Conservation (phyloP, 2,797 vertebrate species). For the Pristis pectinata region DNA sequence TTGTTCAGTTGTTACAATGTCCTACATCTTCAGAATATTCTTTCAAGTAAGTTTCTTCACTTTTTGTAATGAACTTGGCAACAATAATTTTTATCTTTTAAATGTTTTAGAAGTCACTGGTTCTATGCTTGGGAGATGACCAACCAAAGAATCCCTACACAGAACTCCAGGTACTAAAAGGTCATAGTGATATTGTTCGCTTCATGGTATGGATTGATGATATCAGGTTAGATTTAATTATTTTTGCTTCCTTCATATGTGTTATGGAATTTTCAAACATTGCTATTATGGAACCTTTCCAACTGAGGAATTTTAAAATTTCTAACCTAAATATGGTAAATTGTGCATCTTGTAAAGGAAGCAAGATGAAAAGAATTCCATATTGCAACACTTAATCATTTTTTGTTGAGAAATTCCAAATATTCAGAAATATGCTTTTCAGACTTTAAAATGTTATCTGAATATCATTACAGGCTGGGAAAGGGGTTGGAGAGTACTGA, state of each 20-base stretch:
- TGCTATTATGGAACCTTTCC: not conserved
- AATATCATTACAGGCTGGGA: not conserved
- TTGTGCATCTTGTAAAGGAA: not conserved
- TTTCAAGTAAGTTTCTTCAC: not conserved
- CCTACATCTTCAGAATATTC: not conserved
- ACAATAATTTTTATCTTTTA: constrained; percentile 22
- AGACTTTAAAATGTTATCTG: not conserved
- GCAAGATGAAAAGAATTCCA: not conserved
- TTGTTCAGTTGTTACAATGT: not conserved
- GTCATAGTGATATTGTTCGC: constrained; percentile 91
- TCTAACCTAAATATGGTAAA: not conserved
- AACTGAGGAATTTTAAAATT: not conserved
- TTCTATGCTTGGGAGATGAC: constrained; percentile 86
- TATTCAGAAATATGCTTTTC: not conserved
- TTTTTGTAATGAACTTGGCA: not conserved
- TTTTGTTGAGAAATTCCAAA: not conserved
- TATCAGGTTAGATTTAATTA: constrained; percentile 72
- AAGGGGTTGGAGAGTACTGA: not conserved
- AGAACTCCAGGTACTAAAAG: constrained; percentile 88
- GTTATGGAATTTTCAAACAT: constrained; percentile 44
- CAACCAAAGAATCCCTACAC: constrained; percentile 91
- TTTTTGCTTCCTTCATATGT: constrained; percentile 43
- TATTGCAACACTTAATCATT: not conserved
- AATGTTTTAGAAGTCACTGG: constrained; percentile 70
- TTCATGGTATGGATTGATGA: constrained; percentile 93